These are phyloP conservation scores for Hetaerina titia DNA, from an alignment of 2,888 invertebrate species.

Conservation along the genomic window DNA sequence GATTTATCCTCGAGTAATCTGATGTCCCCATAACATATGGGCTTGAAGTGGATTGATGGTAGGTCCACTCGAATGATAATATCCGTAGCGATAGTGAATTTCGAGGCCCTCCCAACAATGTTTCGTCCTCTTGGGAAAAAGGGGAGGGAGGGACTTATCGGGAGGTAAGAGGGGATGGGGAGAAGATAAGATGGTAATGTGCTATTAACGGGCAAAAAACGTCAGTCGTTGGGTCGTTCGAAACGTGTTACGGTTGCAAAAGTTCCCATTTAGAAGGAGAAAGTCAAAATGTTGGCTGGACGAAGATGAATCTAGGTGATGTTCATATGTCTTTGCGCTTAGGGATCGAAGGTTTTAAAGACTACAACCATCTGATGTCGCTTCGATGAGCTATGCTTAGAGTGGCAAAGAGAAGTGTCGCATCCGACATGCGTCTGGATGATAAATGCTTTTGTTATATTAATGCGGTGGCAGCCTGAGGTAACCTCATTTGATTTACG, in stretches of 20 bases:
- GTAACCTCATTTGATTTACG: no score
- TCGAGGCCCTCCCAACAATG: background rate
- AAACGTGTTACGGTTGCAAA: background rate
- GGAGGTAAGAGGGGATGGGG: background rate
- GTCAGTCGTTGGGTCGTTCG: background rate
- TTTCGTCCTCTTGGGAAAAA: background rate
- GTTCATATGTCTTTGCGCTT: no score
- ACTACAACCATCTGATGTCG: no score
- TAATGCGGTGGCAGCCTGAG: no score
- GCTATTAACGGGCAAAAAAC: background rate
- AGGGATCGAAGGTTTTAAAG: no score
- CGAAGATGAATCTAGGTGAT: no score
- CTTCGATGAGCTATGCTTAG: no score
- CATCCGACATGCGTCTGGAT: no score
- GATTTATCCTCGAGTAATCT: background rate
- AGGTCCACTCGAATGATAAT: conserved; percentile 1
- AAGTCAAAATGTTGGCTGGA: no score
- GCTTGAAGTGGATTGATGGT: background rate
- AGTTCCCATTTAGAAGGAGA: background rate
- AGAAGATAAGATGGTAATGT: conserved; percentile 6
- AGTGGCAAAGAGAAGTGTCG: no score
- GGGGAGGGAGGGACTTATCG: background rate
- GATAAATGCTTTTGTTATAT: no score
- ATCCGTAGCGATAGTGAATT: background rate
- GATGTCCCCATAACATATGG: conserved; percentile 14